phyloP scores from a whole-genome alignment of 2,113 vertebrate genomes.

The Phrynocephalus versicolor region DNA sequence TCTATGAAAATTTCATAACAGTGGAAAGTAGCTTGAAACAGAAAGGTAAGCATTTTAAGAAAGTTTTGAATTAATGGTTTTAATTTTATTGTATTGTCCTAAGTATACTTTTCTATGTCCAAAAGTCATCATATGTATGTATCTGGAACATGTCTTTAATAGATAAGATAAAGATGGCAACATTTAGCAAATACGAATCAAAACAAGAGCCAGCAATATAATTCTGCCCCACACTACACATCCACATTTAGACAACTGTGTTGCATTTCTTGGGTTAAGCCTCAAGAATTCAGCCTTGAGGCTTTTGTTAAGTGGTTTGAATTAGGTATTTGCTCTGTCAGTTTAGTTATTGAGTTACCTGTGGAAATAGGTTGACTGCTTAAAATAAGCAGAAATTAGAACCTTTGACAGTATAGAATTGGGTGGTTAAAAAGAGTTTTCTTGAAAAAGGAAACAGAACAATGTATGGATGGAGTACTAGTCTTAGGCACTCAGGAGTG shows the following conservation, averaged over 20 bases:
- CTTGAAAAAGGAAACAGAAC: not conserved
- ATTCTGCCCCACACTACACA: not conserved
- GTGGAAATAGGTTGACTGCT: not conserved
- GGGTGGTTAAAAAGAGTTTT: no score
- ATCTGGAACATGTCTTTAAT: not conserved
- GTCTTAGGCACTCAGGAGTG: not conserved
- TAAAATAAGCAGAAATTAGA: not conserved
- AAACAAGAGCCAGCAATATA: not conserved
- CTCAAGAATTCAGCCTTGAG: not conserved
- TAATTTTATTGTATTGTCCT: not conserved
- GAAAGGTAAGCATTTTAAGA: conserved; percentile 86
- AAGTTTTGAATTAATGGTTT: not conserved
- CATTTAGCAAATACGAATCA: not conserved
- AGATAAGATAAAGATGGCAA: not conserved
- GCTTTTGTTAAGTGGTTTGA: not conserved
- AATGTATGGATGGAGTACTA: not conserved
- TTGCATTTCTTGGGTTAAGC: not conserved
- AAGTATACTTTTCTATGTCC: not conserved
- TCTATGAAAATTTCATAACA: conserved; percentile 99
- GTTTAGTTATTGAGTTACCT: not conserved
- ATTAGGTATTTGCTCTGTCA: not conserved
- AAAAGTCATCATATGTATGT: not conserved
- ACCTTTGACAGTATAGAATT: not conserved
- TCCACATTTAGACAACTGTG: not conserved
- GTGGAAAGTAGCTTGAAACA: conserved; percentile 99